Evolutionary conservation across 1,140 invertebrate species (phyloP), one percentile per base, ranked within the genome.

Genomic region (Olivierus martensii): DNA sequence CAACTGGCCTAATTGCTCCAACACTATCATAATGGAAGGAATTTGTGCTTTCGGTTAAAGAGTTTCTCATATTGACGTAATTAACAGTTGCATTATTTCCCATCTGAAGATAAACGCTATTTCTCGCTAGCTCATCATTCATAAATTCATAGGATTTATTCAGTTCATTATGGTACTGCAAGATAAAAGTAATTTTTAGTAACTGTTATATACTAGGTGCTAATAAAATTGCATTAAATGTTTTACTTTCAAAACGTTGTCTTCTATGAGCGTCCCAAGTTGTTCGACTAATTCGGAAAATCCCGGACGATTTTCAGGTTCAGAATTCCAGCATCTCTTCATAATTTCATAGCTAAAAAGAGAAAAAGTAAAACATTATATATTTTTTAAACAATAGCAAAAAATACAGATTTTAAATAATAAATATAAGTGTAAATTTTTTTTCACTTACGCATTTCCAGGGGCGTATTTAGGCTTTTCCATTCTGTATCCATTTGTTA

Each of bases 111-210:
- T 87, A 88, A 61, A 89, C 85, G 11, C 70, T 70, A 18, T 57
- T 61, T 21, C 59, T 21, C 17, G 51, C 46, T 17, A 9, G 0
- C 9, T 51, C 21, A 7, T 58, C 36, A 63, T 89, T 90, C 69
- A 80, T 78, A 35, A 78, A 72, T 57, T 81, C 67, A 54, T 87
- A 91, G 0, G 79, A 78, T 14, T 80, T 76, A 61, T 90, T 90
- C 18, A 91, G 65, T 56, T 87, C 84, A 14, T 89, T 74, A 63
- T 90, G 91, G 65, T 87, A 80, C 84, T 88, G 66, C 2, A 71
- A 74, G 44, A n/a, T n/a, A 43, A 63, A 55, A 60, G 59, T 37
- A 46, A 28, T 28, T 28, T 1, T 28, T 28, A 28, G 28, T 28
- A n/a, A n/a, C 2, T 2, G 28, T 4, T 2, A 9, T n/a, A n/a